Conservation (phyloP, 2,797 vertebrate species). For the Galago senegalensis region DNA sequence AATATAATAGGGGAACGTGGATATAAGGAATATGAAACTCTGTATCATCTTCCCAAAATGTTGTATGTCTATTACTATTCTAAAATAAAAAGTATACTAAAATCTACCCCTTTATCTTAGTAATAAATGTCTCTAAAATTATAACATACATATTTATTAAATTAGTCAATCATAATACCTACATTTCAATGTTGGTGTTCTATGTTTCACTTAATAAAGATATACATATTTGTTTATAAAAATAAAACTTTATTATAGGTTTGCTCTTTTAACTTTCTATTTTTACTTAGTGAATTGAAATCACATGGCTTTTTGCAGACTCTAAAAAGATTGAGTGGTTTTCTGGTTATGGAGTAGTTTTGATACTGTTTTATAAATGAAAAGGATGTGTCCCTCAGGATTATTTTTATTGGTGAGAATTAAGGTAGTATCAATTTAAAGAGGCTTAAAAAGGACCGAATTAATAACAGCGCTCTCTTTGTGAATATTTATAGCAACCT, state of each 20-base stretch:
- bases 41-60: not conserved
- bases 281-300: slow-evolving; percentile 60
- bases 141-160: not conserved
- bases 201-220: not conserved
- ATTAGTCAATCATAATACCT: not conserved
- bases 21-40: not conserved
- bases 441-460: slow-evolving; percentile 83
- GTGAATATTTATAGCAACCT: not conserved
- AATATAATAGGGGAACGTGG: not conserved
- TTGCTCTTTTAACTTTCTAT: slow-evolving; percentile 38
- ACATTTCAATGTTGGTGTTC: not conserved
- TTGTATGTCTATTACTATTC: slow-evolving; percentile 5
- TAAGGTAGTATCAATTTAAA: slow-evolving; percentile 85
- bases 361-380: slow-evolving; percentile 64
- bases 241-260: not conserved
- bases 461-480: slow-evolving; percentile 79
- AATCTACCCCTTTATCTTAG: not conserved
- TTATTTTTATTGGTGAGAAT: slow-evolving; percentile 85
- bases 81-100: not conserved
- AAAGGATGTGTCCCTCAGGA: slow-evolving; percentile 80
- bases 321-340: not conserved
- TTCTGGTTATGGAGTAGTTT: slow-evolving; percentile 21
- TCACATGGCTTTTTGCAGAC: slow-evolving; percentile 50
- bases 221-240: not conserved
- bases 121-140: slow-evolving; percentile 25